Evolutionary conservation across 2,888 invertebrate species (phyloP), one percentile per base, ranked within the genome.

Genomic region (Nysson spinosus): DNA sequence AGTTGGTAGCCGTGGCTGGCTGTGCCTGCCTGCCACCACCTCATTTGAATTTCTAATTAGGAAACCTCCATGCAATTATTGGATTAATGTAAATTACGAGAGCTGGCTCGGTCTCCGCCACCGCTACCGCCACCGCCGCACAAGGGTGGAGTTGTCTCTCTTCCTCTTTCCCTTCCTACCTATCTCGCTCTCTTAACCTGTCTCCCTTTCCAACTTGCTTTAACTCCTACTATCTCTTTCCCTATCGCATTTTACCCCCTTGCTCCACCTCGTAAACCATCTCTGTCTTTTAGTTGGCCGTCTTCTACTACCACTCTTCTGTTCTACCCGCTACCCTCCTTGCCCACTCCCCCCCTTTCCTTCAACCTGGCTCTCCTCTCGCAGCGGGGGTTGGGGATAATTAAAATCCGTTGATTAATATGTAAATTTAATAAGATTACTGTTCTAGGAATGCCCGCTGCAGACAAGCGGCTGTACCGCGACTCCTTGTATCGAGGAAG

Each of bases 391-490:
- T 89, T 91, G 92, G 91, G 93, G 93, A 95, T 95, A 95, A 95
- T 95, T 95, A 95, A 95, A 95, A 95, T 95, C 95, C 94, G 94
- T 95, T 95, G 95, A 95, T 95, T 95, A 95, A 95, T 95, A 95
- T 95, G 95, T 95, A 95, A 95, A 95, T 95, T 95, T 95, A 95
- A 95, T 95, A 95, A 95, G 95, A 95, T 95, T 95, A 95, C 94
- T 94, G 94, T 94, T 93, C 93, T 93, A 91, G 93, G 93, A 94
- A 94, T 93, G 93, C 86, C 85, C 86, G 83, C 71, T 84, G 83
- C 83, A 85, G 85, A 84, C 85, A 79, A 80, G 82, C 79, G 77
- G 69, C 72, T 70, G 65, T 66, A 65, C 75, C 75, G 70, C 78
- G 63, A 60, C 72, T 75, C 65, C 75, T 77, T 74, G 78, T 76